Evolutionary conservation across 2,113 vertebrate species (phyloP).

Genomic region (Sander lucioperca): DNA sequence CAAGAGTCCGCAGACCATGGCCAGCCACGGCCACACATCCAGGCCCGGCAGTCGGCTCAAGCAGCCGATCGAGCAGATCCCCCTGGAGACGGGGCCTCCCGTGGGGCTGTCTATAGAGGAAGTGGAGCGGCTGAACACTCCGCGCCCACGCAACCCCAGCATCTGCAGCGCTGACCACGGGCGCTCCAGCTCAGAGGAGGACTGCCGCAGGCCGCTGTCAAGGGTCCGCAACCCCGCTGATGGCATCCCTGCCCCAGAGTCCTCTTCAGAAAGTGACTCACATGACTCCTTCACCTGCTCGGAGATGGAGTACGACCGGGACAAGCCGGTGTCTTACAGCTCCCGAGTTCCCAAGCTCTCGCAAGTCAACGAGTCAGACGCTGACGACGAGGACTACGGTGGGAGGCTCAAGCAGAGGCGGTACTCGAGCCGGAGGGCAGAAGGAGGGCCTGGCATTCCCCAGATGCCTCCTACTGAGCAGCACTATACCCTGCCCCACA

Average conservation of each 20-base stretch:
- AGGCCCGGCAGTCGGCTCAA: slow-evolving; percentile 94
- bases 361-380: slow-evolving; percentile 97
- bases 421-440: slow-evolving; percentile 92
- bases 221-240: slow-evolving; percentile 95
- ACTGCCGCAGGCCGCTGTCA: slow-evolving; percentile 92
- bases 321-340: slow-evolving; percentile 90
- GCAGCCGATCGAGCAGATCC: slow-evolving; percentile 93
- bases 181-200: slow-evolving; percentile 95
- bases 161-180: slow-evolving; percentile 98
- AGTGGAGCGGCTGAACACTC: slow-evolving; percentile 97
- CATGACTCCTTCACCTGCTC: slow-evolving; percentile 99
- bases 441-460: slow-evolving; percentile 86
- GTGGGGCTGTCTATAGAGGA: slow-evolving; percentile 97
- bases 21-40: slow-evolving; percentile 85
- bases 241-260: slow-evolving; percentile 94
- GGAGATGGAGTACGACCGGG: slow-evolving; percentile 97
- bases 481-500: slow-evolving; percentile 88
- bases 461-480: slow-evolving; percentile 76
- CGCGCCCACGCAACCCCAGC: slow-evolving; percentile 95
- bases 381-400: slow-evolving; percentile 95
- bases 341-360: slow-evolving; percentile 96
- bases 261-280: slow-evolving; percentile 98
- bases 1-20: slow-evolving; percentile 96
- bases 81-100: slow-evolving; percentile 91
- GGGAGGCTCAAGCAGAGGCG: slow-evolving; percentile 91